Percentiles rank a stretch among this genome's conserved stretches.
Evolutionary conservation across 2,888 invertebrate genomes (phyloP).

Genomic region (Terebella lapidaria): DNA sequence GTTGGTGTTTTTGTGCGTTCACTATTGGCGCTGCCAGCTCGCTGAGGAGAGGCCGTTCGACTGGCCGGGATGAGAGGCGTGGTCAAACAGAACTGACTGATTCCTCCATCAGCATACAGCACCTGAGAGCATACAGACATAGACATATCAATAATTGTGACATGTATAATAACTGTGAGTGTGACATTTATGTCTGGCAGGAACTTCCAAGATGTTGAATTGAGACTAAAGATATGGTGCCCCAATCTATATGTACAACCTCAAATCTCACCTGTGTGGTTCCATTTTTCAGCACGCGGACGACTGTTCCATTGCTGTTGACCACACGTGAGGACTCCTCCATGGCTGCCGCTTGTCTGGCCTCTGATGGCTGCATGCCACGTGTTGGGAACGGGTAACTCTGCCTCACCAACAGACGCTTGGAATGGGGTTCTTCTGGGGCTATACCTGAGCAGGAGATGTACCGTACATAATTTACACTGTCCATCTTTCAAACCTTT

Average conservation of each 20-base stretch:
- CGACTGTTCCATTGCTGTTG: conserved; percentile 48
- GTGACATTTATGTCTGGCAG: too few relatives aligned
- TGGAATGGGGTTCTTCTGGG: conserved; percentile 24
- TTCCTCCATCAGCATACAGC: conserved; percentile 48
- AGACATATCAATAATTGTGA: neutral
- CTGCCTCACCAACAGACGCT: conserved; percentile 42
- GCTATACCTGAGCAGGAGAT: neutral
- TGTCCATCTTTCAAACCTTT: too few relatives aligned
- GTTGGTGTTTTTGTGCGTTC: conserved; percentile 27
- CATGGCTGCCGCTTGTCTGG: conserved; percentile 33
- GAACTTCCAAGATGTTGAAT: too few relatives aligned
- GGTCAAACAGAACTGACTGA: conserved; percentile 26
- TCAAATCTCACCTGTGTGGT: conserved; percentile 47
- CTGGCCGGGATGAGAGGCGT: conserved; percentile 20
- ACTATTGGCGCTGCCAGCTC: conserved; percentile 33
- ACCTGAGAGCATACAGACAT: conserved; percentile 7
- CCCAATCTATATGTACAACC: too few relatives aligned
- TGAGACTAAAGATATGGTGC: too few relatives aligned
- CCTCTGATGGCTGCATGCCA: conserved; percentile 42
- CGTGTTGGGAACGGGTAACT: conserved; percentile 45
- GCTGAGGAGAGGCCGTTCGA: conserved; percentile 29
- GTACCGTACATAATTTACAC: too few relatives aligned
- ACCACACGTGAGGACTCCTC: conserved; percentile 44
- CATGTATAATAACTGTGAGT: too few relatives aligned
- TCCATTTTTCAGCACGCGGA: conserved; percentile 49